Evolutionary conservation across 2,888 invertebrate genomes (phyloP).

Genomic region (Epinotia nisella): DNA sequence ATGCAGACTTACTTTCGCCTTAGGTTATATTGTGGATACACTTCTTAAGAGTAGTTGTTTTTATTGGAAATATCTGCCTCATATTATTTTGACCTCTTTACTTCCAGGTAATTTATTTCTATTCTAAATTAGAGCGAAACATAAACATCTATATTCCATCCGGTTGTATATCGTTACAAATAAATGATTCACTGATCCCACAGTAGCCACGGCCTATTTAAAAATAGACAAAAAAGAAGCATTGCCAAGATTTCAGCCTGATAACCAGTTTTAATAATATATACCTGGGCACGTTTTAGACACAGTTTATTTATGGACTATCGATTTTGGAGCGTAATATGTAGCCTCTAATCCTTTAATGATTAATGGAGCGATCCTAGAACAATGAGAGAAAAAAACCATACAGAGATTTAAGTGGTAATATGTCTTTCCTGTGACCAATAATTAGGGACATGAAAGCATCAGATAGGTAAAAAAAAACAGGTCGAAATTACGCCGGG

Average conservation of each 20-base stretch:
- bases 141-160: slow-evolving; percentile 1
- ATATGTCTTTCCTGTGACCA: neutral
- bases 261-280: slow-evolving; percentile 34
- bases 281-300: slow-evolving; percentile 17
- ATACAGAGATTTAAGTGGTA: neutral
- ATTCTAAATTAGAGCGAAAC: slow-evolving; percentile 1
- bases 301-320: neutral
- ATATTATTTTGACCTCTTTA: neutral
- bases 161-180: slow-evolving; percentile 19
- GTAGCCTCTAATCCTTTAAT: slow-evolving; percentile 13
- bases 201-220: slow-evolving; percentile 37
- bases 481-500: no score
- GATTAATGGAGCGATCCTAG: neutral
- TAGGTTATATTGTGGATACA: neutral
- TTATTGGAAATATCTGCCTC: neutral
- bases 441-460: no score
- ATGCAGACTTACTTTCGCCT: no score
- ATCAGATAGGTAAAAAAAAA: no score
- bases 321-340: slow-evolving; percentile 14
- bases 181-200: slow-evolving; percentile 39
- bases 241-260: slow-evolving; percentile 38
- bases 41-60: neutral
- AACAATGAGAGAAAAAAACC: slow-evolving; percentile 1
- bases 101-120: neutral
- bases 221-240: slow-evolving; percentile 37